Base-by-base conservation (phyloP, 2,888 invertebrate genomes). In the Helleia helle region DNA sequence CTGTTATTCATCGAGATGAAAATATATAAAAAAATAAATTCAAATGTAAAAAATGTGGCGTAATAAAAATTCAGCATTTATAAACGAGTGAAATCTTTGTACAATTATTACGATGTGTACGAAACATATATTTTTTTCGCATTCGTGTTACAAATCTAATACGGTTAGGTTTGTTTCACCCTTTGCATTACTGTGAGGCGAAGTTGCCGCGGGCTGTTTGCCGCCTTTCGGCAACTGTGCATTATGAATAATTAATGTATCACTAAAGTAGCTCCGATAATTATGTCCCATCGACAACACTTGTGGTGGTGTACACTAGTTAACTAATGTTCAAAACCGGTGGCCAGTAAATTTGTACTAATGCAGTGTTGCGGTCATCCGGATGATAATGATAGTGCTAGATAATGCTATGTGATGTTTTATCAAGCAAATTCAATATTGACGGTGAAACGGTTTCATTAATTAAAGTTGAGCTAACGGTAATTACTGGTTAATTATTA, bases 211-310 rank as follows among this genome's bases (percentile, higher is more conserved):
- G 11, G 49, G 49, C 55, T 54, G 59, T 60, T 60, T 58, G 57
- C 56, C 54, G 52, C 55, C 51, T 53, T 47, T 51, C 46, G 52
- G 51, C 54, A 46, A 51, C 54, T 54, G 54, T 51, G 55, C 57
- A 52, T 51, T 58, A 59, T 59, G 59, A 62, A 62, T 62, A 62
- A 59, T 58, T 55, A 56, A 59, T 58, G 50, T 13, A 18, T 17
- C 30, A 39, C 36, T 43, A 46, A 48, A 49, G 42, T 50, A 45
- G 46, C 43, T 41, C 48, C 44, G 48, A 44, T 43, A 43, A 49
- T 51, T 49, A 48, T 46, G 49, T 50, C 49, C 44, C 28, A 47
- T 48, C 39, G 46, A 36, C 43, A 46, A 46, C 47, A 48, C 50
- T 51, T 46, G 48, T 31, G 31, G 31, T 31, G 31, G 18, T 31